Evolutionary conservation across 2,113 vertebrate species (phyloP), one percentile per base, ranked within the genome.

Genomic region (Azemiops feae): DNA sequence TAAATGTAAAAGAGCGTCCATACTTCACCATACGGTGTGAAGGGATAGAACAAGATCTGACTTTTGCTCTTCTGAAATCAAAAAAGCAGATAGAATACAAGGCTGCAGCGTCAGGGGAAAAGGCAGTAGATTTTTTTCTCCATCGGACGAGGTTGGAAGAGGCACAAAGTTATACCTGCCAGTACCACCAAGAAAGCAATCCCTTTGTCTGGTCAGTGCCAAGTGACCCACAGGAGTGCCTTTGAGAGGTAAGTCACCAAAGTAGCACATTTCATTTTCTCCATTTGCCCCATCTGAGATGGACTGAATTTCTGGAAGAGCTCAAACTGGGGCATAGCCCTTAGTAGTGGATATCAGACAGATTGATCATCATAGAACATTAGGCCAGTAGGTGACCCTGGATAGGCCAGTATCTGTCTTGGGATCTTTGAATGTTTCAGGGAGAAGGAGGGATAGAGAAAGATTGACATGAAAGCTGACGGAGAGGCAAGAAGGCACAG

Each of bases 1-100:
- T 4, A 34, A 27, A 30, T 2, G 0, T 0, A 10, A 0, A n/a
- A 30, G 0, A 6, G 4, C 0, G 0, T 39, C 11, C 2, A 12
- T 18, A 18, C 7, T 1, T 54, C n/a, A 2, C 22, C 11, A 9
- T 91, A 2, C 0, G 25, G 20, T 91, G 89, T 5, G 20, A 91
- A 2, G 89, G 64, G 10, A 11, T 5, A 39, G 6, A 39, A 34
- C 3, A 0, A 0, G 8, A 0, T 3, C 74, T 91, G 53, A 39
- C 11, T 16, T 91, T 91, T 53, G 53, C 39, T 12, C 14, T 91
- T 34, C 4, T 14, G 34, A 85, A 85, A 43, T 91, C 34, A 34
- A 30, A 4, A 1, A 0, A 16, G 5, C 34, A 0, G n/a, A 85
- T 27, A 27, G 0, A 7, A 1, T 53, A 45, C 74, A n/a, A 16